Evolutionary conservation across 2,888 invertebrate species (phyloP).

Genomic region (Erpobdella octoculata): DNA sequence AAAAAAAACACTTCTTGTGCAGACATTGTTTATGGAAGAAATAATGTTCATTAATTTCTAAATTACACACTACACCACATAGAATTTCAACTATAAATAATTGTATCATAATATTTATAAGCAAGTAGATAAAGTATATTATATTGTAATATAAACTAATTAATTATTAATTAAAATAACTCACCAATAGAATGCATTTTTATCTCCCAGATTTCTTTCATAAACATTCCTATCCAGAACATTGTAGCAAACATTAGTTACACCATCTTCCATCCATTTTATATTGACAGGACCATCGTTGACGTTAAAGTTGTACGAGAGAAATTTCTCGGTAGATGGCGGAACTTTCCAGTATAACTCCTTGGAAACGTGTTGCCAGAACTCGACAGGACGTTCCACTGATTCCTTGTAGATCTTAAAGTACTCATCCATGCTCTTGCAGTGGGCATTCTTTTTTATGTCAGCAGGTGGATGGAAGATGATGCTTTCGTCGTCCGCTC

Average conservation of each 20-base stretch:
- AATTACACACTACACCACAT: too few species aligned
- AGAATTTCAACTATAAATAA: too few species aligned
- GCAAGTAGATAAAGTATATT: too few species aligned
- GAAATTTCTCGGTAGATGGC: slow-evolving; percentile 60
- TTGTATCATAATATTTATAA: too few species aligned
- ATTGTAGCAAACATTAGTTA: slow-evolving; percentile 92
- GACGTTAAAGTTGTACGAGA: slow-evolving; percentile 81
- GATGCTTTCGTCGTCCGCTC: slow-evolving; percentile 6
- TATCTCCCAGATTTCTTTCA: slow-evolving; percentile 77
- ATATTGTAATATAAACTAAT: too few species aligned
- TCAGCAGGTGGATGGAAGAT: slow-evolving; percentile 40
- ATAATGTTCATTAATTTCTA: too few species aligned
- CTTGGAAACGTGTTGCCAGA: slow-evolving; percentile 86
- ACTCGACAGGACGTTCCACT: slow-evolving; percentile 75
- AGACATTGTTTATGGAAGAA: too few species aligned
- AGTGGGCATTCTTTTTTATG: slow-evolving; percentile 53
- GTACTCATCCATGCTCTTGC: slow-evolving; percentile 69
- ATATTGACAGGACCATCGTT: slow-evolving; percentile 78
- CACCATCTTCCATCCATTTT: slow-evolving; percentile 89
- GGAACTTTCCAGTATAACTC: slow-evolving; percentile 78
- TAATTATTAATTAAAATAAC: slow-evolving; percentile 46
- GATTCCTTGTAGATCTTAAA: slow-evolving; percentile 74
- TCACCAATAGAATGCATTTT: slow-evolving; percentile 89
- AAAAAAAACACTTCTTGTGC: too few species aligned
- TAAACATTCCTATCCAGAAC: slow-evolving; percentile 77